Conservation (phyloP, 2,888 invertebrate species). For the Prenolepis imparis region DNA sequence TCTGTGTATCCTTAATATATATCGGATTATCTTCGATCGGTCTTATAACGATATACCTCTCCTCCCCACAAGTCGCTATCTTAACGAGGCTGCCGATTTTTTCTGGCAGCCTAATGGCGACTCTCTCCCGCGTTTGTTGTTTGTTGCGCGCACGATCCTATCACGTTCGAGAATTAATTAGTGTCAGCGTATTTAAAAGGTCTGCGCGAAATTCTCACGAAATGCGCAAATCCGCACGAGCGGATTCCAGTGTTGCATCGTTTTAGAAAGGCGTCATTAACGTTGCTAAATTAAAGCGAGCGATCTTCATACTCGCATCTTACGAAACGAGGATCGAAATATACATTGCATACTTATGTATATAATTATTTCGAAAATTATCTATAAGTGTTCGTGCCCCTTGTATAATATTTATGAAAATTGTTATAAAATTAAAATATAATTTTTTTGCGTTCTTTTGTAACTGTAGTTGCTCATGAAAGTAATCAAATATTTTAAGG, state of each 20-base stretch:
- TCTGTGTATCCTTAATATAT: slow-evolving; percentile 69
- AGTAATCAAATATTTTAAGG: not conserved
- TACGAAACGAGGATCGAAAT: not conserved
- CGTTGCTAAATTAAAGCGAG: slow-evolving; percentile 21
- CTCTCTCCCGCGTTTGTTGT: slow-evolving; percentile 76
- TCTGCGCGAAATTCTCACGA: slow-evolving; percentile 75
- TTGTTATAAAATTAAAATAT: not conserved
- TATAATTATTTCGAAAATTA: slow-evolving; percentile 7
- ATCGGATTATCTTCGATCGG: slow-evolving; percentile 76
- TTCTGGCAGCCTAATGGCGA: slow-evolving; percentile 74
- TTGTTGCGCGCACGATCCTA: slow-evolving; percentile 66
- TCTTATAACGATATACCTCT: slow-evolving; percentile 74
- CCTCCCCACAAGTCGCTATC: slow-evolving; percentile 58
- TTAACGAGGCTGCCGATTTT: slow-evolving; percentile 74
- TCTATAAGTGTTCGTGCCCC: not conserved
- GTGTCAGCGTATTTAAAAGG: slow-evolving; percentile 74
- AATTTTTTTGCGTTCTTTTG: not conserved
- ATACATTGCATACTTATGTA: too few relatives aligned
- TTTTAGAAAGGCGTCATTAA: slow-evolving; percentile 69
- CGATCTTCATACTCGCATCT: slow-evolving; percentile 17
- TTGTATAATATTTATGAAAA: not conserved
- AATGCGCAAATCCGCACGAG: slow-evolving; percentile 74
- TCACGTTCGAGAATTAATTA: slow-evolving; percentile 75
- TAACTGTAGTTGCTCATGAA: not conserved
- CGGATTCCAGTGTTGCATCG: slow-evolving; percentile 55